Percentiles rank a stretch among this genome's conserved stretches.
phyloP scores from a whole-genome alignment of 2,113 vertebrate genomes.

The Corythoichthys haematopterus region DNA sequence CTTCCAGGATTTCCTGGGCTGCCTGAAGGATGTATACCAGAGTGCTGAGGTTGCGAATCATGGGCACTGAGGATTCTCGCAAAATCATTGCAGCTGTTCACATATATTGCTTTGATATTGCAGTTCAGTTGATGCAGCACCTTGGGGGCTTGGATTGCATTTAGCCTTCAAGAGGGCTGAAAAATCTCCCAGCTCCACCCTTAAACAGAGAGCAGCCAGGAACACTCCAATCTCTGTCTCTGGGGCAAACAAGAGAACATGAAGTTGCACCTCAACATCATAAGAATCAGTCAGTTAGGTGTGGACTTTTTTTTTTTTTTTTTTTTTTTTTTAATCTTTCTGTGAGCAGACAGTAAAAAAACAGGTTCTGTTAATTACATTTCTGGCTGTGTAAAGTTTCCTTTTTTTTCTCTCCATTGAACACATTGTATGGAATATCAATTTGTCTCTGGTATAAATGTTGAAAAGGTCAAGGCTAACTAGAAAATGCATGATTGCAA shows the following conservation, averaged over 20 bases:
- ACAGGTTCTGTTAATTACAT: not conserved
- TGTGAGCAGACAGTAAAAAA: not conserved
- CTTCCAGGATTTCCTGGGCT: slow-evolving; percentile 10
- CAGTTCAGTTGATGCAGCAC: slow-evolving; percentile 43
- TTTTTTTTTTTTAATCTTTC: not conserved
- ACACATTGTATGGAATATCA: not conserved
- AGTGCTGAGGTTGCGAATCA: slow-evolving; percentile 32
- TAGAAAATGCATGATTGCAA: not conserved
- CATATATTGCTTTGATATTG: slow-evolving; percentile 47
- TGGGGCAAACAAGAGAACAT: slow-evolving; percentile 28
- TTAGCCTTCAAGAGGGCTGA: slow-evolving; percentile 36
- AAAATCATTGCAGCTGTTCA: slow-evolving; percentile 42
- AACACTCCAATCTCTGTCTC: slow-evolving; percentile 29
- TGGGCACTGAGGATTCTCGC: slow-evolving; percentile 21
- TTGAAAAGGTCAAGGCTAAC: slow-evolving; percentile 14
- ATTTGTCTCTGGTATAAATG: not conserved
- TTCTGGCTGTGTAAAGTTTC: not conserved
- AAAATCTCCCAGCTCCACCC: slow-evolving; percentile 33
- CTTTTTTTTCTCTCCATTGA: not conserved
- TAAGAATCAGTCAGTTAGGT: slow-evolving; percentile 18
- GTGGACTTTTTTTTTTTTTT: slow-evolving; percentile 1
- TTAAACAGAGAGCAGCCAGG: slow-evolving; percentile 24
- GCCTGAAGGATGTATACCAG: slow-evolving; percentile 30
- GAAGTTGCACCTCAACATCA: slow-evolving; percentile 19
- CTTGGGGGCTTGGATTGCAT: slow-evolving; percentile 39